Evolutionary conservation across 2,797 vertebrate genomes (phyloP).

Genomic region (Petrocephalus sullivani): DNA sequence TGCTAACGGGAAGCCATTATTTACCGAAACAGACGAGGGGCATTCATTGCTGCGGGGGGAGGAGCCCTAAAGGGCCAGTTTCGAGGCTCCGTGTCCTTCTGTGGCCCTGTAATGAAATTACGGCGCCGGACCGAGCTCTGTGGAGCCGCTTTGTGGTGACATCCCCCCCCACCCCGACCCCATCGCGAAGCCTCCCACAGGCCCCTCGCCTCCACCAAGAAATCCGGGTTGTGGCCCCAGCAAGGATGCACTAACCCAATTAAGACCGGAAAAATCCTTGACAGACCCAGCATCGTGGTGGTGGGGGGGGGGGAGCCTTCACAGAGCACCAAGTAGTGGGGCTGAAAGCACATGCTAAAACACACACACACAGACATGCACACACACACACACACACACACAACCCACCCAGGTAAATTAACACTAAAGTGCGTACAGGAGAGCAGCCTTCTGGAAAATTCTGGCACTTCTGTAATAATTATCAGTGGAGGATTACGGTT

Average conservation of each 20-base stretch:
- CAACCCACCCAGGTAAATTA: background rate
- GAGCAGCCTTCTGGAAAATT: background rate
- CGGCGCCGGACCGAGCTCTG: constrained; percentile 18
- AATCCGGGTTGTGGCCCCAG: constrained; percentile 17
- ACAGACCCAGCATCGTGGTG: constrained; percentile 10
- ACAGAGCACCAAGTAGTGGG: no score
- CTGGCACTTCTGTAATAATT: background rate
- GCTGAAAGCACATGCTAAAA: no score
- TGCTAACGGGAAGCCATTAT: constrained; percentile 43
- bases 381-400: background rate
- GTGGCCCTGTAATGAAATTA: constrained; percentile 28
- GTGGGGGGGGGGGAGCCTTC: background rate
- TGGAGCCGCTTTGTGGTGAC: constrained; percentile 26
- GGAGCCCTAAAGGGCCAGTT: constrained; percentile 7
- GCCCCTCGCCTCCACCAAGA: background rate
- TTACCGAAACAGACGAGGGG: constrained; percentile 32
- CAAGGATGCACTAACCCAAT: constrained; percentile 21
- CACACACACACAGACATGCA: no score
- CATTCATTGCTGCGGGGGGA: constrained; percentile 18
- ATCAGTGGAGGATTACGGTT: background rate
- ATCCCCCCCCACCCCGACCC: background rate
- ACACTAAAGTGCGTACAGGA: background rate
- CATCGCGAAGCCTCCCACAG: background rate
- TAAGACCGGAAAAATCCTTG: constrained; percentile 1
- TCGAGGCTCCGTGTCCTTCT: background rate